phyloP scores from a whole-genome alignment of 2,797 vertebrate species.

The Urocyon cinereoargenteus region DNA sequence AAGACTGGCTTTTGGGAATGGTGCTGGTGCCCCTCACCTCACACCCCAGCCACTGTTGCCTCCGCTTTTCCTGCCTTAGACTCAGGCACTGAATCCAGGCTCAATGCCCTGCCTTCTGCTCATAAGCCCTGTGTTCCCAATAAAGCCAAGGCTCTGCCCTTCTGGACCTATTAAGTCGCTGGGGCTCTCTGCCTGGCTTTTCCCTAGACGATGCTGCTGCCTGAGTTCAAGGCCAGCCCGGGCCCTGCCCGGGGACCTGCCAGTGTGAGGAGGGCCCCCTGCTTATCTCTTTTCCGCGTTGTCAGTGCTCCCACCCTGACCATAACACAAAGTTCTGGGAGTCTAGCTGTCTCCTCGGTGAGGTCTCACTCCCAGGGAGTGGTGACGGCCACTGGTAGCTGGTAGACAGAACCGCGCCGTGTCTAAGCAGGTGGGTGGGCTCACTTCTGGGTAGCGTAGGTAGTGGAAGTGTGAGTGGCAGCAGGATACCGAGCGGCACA shows the following conservation, averaged over 20 bases:
- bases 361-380: background rate
- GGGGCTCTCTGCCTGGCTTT: background rate
- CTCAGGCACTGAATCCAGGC: background rate
- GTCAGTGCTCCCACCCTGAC: accelerated
- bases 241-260: background rate
- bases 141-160: background rate
- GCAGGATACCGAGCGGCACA: background rate
- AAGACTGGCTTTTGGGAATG: background rate
- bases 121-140: background rate
- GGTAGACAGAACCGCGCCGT: background rate
- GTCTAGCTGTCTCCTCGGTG: accelerated
- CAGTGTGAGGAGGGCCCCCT: background rate
- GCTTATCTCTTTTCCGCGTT: too few relatives aligned
- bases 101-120: background rate
- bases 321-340: background rate
- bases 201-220: background rate
- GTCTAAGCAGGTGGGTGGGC: accelerated
- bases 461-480: too few relatives aligned
- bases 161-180: background rate
- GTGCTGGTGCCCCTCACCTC: background rate
- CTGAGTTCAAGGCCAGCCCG: background rate
- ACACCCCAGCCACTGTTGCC: accelerated
- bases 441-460: background rate
- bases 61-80: background rate
- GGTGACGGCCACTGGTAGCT: accelerated